Evolutionary conservation across 2,113 vertebrate genomes (phyloP).

Genomic region (pig (Sus scrofa)): T2T-Sscrofa CM000813.6:32685501-32686000

Average conservation of each 20-base stretch:
- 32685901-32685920: slow-evolving; percentile 28
- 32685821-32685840: slow-evolving; percentile 66
- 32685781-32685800: slow-evolving; percentile 53
- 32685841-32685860: slow-evolving; percentile 65
- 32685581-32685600: background rate
- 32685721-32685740: slow-evolving; percentile 5
- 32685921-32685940: slow-evolving; percentile 28
- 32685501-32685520: too few species aligned
- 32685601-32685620: background rate
- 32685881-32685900: slow-evolving; percentile 62
- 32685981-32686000: slow-evolving; percentile 20
- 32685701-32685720: slow-evolving; percentile 51
- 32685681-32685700: slow-evolving; percentile 45
- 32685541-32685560: background rate
- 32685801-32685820: slow-evolving; percentile 72
- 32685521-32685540: too few species aligned
- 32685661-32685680: background rate
- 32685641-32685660: background rate
- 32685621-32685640: background rate
- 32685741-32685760: background rate
- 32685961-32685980: slow-evolving; percentile 52
- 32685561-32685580: background rate
- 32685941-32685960: background rate
- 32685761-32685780: slow-evolving; percentile 67
- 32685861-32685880: slow-evolving; percentile 64